Evolutionary conservation across 2,888 invertebrate species (phyloP).

Genomic region (Gryllus longicercus): DNA sequence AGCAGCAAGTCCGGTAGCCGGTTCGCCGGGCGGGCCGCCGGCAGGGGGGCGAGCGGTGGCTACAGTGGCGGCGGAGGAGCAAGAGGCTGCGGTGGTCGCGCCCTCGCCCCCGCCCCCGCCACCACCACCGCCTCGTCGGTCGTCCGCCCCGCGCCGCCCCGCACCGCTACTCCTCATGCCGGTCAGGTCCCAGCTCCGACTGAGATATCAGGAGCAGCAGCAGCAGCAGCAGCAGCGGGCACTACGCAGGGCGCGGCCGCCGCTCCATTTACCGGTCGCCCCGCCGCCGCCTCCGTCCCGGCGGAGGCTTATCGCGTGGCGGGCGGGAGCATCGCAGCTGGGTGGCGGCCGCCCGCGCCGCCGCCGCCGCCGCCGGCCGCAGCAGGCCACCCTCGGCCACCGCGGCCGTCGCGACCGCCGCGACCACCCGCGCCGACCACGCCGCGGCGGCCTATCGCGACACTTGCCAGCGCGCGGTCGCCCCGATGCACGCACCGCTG

Average conservation of each 20-base stretch:
- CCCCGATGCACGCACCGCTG: no score
- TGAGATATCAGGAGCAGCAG: background rate
- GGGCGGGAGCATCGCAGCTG: background rate
- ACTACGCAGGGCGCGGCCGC: no score
- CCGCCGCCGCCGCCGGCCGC: background rate
- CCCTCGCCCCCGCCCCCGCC: background rate
- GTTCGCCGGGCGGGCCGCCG: background rate
- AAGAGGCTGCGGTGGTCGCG: background rate
- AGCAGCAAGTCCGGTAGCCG: conserved; percentile 17
- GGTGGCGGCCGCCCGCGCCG: background rate
- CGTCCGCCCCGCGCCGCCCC: background rate
- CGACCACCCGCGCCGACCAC: conserved; percentile 17
- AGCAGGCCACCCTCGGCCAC: background rate
- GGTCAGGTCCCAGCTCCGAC: background rate
- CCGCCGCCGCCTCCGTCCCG: no score
- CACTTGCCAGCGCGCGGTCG: no score
- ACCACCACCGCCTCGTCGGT: background rate
- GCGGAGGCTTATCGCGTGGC: background rate
- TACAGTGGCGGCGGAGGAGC: background rate
- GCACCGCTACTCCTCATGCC: background rate
- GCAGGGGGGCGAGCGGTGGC: background rate
- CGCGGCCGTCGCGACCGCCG: background rate
- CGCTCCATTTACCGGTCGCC: no score
- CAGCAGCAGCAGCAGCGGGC: no score
- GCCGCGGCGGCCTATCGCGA: background rate